Percentiles rank a stretch among this genome's conserved stretches.
phyloP scores from a whole-genome alignment of 1,140 invertebrate genomes.

The Anthonomus grandis region DNA sequence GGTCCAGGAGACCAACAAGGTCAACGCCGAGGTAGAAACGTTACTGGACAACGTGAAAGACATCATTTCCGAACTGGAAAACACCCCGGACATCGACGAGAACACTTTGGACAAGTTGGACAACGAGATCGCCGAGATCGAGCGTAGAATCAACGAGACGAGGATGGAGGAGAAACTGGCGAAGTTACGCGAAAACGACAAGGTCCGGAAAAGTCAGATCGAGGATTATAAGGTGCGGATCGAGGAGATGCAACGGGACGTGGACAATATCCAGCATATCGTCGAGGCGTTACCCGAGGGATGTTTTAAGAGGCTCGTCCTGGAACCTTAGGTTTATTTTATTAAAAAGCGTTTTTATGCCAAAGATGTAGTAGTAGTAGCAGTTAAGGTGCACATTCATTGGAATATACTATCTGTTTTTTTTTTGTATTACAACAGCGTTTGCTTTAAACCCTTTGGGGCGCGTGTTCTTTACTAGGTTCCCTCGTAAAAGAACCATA shows the following conservation, averaged over 20 bases:
- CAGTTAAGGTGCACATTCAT: too few relatives aligned
- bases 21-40: slow-evolving; percentile 75
- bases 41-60: slow-evolving; percentile 73
- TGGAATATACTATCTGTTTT: too few relatives aligned
- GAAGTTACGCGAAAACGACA: slow-evolving; percentile 66
- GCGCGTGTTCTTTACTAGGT: too few relatives aligned
- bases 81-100: slow-evolving; percentile 72
- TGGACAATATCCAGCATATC: slow-evolving; percentile 84
- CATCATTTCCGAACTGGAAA: slow-evolving; percentile 77
- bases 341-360: too few relatives aligned
- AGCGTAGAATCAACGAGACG: slow-evolving; percentile 67
- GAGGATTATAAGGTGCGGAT: slow-evolving; percentile 81
- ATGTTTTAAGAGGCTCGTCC: slow-evolving; percentile 61
- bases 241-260: slow-evolving; percentile 67
- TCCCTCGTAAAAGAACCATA: too few relatives aligned
- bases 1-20: slow-evolving; percentile 74
- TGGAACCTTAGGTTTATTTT: slow-evolving; percentile 36
- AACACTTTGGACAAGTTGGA: slow-evolving; percentile 70
- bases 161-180: slow-evolving; percentile 76
- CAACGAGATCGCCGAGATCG: slow-evolving; percentile 66
- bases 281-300: slow-evolving; percentile 72
- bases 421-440: too few relatives aligned
- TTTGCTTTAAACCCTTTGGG: too few relatives aligned
- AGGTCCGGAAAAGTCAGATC: slow-evolving; percentile 73
- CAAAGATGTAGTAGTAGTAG: too few relatives aligned